Conservation (phyloP, 2,797 vertebrate species). For the Helostoma temminkii region DNA sequence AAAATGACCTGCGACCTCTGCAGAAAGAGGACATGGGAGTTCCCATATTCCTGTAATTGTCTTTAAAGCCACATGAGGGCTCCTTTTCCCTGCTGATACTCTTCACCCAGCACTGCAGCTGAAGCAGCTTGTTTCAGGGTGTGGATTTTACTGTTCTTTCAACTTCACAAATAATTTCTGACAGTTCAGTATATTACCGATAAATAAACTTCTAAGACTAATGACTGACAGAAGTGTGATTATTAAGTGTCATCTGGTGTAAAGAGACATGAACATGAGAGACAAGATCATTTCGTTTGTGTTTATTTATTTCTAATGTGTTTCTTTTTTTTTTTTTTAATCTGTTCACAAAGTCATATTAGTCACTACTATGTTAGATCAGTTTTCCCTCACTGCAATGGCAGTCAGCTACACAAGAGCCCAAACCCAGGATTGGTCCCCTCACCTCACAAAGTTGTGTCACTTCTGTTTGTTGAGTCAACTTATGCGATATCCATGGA, state of each 20-base stretch:
- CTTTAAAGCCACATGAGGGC: slow-evolving; percentile 38
- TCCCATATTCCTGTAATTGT: background rate
- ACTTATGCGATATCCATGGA: background rate
- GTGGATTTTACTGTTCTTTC: too few relatives aligned
- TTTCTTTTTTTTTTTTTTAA: slow-evolving; percentile 78
- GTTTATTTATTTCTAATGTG: slow-evolving; percentile 86
- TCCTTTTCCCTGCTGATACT: background rate
- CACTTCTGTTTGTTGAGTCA: slow-evolving; percentile 5
- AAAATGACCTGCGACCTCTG: too few relatives aligned
- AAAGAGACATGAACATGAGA: slow-evolving; percentile 32
- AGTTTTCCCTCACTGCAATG: slow-evolving; percentile 88
- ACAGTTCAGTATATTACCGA: too few relatives aligned
- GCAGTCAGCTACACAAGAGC: slow-evolving; percentile 88
- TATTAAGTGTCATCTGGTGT: background rate
- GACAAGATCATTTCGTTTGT: slow-evolving; percentile 61
- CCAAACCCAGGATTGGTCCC: slow-evolving; percentile 79
- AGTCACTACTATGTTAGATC: slow-evolving; percentile 90
- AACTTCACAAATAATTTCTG: too few relatives aligned
- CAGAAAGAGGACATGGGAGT: too few relatives aligned
- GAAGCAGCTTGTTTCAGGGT: background rate
- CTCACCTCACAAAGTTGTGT: slow-evolving; percentile 63
- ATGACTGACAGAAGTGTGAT: background rate
- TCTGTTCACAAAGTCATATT: slow-evolving; percentile 89
- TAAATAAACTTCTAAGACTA: too few relatives aligned
- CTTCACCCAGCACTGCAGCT: background rate